Evolutionary conservation across 2,888 invertebrate species (phyloP).

Genomic region (Polyploca ridens): DNA sequence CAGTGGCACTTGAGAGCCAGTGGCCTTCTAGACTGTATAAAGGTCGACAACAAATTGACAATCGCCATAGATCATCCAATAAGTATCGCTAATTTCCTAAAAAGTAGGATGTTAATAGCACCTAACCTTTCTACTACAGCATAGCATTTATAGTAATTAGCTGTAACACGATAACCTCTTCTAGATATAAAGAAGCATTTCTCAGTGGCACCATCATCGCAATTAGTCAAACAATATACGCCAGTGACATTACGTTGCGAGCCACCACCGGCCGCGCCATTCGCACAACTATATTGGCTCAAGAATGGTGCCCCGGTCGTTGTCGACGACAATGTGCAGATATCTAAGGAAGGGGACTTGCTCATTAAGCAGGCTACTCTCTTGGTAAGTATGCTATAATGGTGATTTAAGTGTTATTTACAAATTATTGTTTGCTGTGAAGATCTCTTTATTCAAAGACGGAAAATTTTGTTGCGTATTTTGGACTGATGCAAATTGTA

Average conservation of each 20-base stretch:
- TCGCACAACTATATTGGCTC: slow-evolving; percentile 94
- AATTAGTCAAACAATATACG: slow-evolving; percentile 92
- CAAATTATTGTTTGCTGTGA: too few species aligned
- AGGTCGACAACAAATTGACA: too few species aligned
- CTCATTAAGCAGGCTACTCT: slow-evolving; percentile 94
- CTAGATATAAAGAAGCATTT: slow-evolving; percentile 96
- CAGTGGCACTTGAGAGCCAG: too few species aligned
- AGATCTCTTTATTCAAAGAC: too few species aligned
- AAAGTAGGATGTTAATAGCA: too few species aligned
- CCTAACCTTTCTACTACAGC: too few species aligned
- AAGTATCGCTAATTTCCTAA: too few species aligned
- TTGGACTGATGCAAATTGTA: too few species aligned
- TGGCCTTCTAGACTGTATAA: too few species aligned
- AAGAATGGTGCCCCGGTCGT: slow-evolving; percentile 90
- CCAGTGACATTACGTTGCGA: slow-evolving; percentile 94
- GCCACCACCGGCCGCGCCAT: slow-evolving; percentile 94
- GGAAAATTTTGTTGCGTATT: too few species aligned
- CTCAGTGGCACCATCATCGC: slow-evolving; percentile 93
- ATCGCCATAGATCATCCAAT: too few species aligned
- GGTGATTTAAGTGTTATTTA: too few species aligned
- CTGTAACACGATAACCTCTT: background rate
- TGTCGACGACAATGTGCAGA: slow-evolving; percentile 87
- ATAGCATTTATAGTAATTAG: background rate
- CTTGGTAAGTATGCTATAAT: slow-evolving; percentile 62
- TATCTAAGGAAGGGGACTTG: slow-evolving; percentile 93